phyloP scores from a whole-genome alignment of 2,797 vertebrate genomes.

The Echiichthys vipera region DNA sequence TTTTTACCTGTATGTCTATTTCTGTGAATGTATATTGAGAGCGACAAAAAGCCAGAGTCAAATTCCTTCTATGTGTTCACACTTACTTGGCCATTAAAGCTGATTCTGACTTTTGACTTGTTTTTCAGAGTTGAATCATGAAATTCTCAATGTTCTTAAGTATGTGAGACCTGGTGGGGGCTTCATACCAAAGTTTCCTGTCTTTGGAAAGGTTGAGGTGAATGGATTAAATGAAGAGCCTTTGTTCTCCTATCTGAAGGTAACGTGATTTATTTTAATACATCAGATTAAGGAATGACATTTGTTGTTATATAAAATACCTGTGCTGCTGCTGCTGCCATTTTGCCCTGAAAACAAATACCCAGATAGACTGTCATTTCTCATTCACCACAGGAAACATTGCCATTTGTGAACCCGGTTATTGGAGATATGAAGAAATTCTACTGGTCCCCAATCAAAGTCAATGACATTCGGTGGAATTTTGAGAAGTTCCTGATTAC shows the following conservation, averaged over 20 bases:
- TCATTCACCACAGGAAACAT: conserved; percentile 71
- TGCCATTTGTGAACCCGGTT: conserved; percentile 84
- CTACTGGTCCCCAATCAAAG: conserved; percentile 86
- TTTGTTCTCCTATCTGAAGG: conserved; percentile 86
- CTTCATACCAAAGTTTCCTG: conserved; percentile 84
- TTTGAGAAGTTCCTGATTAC: conserved; percentile 87
- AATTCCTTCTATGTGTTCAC: no score
- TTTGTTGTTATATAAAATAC: neutral
- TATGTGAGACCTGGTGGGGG: conserved; percentile 85
- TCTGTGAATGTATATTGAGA: no score
- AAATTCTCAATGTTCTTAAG: conserved; percentile 83
- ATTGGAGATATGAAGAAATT: conserved; percentile 86
- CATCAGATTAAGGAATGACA: neutral
- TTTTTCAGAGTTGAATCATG: conserved; percentile 82
- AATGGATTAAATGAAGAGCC: conserved; percentile 85
- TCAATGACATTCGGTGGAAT: conserved; percentile 88
- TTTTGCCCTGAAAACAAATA: conserved; percentile 14
- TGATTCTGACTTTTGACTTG: no score
- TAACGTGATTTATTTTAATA: conserved; percentile 37
- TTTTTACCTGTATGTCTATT: no score
- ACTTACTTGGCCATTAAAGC: no score
- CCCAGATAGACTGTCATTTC: neutral
- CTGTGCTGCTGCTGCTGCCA: neutral
- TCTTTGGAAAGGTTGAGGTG: conserved; percentile 85
- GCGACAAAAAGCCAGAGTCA: no score